phyloP scores from a whole-genome alignment of 1,140 invertebrate species.

The Chironomus tepperi region DNA sequence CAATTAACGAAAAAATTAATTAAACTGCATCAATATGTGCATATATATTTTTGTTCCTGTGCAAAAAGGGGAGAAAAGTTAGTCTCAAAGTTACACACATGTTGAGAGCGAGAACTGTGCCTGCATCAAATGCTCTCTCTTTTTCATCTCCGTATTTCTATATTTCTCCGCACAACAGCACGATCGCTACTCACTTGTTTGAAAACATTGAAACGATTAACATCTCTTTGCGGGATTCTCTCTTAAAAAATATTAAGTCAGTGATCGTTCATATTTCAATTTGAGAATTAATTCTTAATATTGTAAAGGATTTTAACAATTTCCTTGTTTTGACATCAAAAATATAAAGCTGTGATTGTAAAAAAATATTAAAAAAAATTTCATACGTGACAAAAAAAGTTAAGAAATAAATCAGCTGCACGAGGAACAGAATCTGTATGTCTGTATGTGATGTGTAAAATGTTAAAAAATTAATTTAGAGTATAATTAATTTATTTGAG shows the following conservation, averaged over 20 bases:
- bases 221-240: background rate
- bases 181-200: constrained; percentile 6
- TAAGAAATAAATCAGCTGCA: too few species aligned
- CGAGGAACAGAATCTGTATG: too few species aligned
- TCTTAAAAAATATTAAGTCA: background rate
- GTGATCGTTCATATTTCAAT: background rate
- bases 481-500: too few species aligned
- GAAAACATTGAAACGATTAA: constrained; percentile 17
- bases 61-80: background rate
- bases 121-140: background rate
- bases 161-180: background rate
- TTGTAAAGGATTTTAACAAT: background rate
- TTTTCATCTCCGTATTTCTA: background rate
- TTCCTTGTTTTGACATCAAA: background rate
- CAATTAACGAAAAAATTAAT: background rate
- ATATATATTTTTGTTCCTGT: too few species aligned
- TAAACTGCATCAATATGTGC: background rate
- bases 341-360: too few species aligned
- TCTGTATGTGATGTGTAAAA: too few species aligned
- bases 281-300: background rate
- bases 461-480: too few species aligned
- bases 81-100: background rate
- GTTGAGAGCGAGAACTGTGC: background rate
- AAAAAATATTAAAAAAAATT: background rate
- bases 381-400: background rate